A percentile compares a stretch with the other conserved stretches of the same genome.
phyloP scores from a whole-genome alignment of 2,888 invertebrate species.

The Marronus borbonicus region DNA sequence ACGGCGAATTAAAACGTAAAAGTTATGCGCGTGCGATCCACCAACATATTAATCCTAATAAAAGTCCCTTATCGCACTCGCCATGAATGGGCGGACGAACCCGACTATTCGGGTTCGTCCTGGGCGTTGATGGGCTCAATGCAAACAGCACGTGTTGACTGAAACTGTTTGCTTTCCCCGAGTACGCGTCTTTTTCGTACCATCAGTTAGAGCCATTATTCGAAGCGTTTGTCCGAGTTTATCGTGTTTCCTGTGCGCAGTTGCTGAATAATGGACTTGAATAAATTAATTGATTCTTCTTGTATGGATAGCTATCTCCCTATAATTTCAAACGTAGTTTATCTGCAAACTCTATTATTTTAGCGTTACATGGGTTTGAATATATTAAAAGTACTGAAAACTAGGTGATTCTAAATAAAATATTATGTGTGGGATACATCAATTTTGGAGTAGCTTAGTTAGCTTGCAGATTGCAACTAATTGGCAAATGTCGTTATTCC shows the following conservation, averaged over 20 bases:
- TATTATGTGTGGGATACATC: too few relatives aligned
- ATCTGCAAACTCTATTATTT: too few relatives aligned
- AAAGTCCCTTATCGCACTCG: slow-evolving; percentile 11
- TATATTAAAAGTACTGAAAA: not conserved
- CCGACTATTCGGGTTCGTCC: not conserved
- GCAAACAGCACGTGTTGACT: slow-evolving; percentile 18
- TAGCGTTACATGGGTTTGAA: not conserved
- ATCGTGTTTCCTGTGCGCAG: not conserved
- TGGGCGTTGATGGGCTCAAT: not conserved
- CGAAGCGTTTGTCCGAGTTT: not conserved
- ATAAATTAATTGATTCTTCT: not conserved
- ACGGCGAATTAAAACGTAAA: not conserved
- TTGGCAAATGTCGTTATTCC: too few relatives aligned
- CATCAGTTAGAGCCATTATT: not conserved
- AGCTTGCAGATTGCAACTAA: too few relatives aligned
- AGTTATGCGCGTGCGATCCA: slow-evolving; percentile 3
- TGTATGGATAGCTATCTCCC: not conserved
- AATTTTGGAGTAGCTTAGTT: too few relatives aligned
- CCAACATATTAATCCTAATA: slow-evolving; percentile 24
- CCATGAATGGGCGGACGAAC: not conserved
- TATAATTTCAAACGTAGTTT: slow-evolving; percentile 18
- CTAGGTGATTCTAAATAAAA: not conserved
- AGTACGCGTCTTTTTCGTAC: slow-evolving; percentile 3
- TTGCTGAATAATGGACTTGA: slow-evolving; percentile 1
- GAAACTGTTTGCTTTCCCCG: slow-evolving; percentile 9